Evolutionary conservation across 2,113 vertebrate genomes (phyloP), one percentile per base, ranked within the genome.

Genomic region (Ctenomys sociabilis): DNA sequence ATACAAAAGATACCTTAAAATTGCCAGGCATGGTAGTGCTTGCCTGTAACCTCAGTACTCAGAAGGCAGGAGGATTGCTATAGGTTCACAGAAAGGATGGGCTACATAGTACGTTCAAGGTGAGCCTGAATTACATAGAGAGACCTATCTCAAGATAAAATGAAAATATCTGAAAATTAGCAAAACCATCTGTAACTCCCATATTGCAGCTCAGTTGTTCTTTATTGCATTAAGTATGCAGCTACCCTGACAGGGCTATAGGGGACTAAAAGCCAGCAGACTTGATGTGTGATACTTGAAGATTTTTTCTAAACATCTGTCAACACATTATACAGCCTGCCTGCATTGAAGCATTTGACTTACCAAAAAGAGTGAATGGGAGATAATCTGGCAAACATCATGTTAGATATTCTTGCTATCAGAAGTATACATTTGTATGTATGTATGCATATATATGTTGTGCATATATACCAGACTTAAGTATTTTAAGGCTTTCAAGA

Each of bases 361-460:
- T 90, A 77, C 43, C 70, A 89, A 49, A 95, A 92, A 78, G 16
- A 93, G 54, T n/a, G 32, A 96, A 57, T 28, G 28, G 54, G 90
- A 85, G 43, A 64, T 75, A 63, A 66, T 16, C 54, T 93, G 73
- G n/a, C n/a, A 95, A 91, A 86, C 19, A 89, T 21, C 73, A 95
- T 24, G 64, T 86, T 86, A 93, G 43, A 89, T 89, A 13, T 37
- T 45, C 7, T 17, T 45, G 17, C 17, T 59, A 82, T 88, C 37
- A 22, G 63, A 75, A 77, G 21, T 54, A 37, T 2, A 59, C 14
- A 77, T 32, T 37, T 40, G 7, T 26, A 45, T 14, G 73, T 28
- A 6, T 49, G 11, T 19, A 24, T 49, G 72, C 32, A 85, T 13
- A n/a, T 12, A 35, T 9, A 78, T 64, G 37, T 32, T 77, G 32